phyloP scores from a whole-genome alignment of 2,888 invertebrate genomes.

The Dione juno region DNA sequence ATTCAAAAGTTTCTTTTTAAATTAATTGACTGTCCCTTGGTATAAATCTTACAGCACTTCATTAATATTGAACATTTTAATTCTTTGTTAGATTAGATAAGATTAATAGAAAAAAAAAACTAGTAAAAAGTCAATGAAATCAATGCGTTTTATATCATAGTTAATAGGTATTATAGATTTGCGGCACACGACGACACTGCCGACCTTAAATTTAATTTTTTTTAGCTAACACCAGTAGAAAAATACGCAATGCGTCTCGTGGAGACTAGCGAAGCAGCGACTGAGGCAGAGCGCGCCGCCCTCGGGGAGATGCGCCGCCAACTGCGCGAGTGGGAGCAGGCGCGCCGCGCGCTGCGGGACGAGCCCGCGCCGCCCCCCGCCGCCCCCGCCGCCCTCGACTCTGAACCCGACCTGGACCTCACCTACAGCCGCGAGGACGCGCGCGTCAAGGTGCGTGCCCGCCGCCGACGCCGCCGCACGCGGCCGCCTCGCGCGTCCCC shows the following conservation, averaged over 20 bases:
- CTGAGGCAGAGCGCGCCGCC: conserved; percentile 93
- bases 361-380: conserved; percentile 42
- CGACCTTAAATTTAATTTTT: not conserved
- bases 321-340: conserved; percentile 88
- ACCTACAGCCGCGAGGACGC: conserved; percentile 80
- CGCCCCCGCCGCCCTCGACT: too few relatives aligned
- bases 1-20: too few relatives aligned
- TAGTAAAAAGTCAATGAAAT: too few relatives aligned
- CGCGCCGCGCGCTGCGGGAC: conserved; percentile 78
- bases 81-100: too few relatives aligned
- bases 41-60: too few relatives aligned
- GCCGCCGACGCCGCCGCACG: conserved; percentile 56
- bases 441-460: conserved; percentile 90
- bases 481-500: conserved; percentile 47
- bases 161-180: too few relatives aligned
- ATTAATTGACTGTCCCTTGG: too few relatives aligned
- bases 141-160: too few relatives aligned
- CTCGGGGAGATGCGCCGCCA: conserved; percentile 93
- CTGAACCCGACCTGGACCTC: conserved; percentile 89
- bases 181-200: too few relatives aligned
- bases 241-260: conserved; percentile 97
- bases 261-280: conserved; percentile 93
- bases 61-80: too few relatives aligned
- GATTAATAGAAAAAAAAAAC: too few relatives aligned
- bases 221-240: conserved; percentile 95